A percentile compares a stretch with the other conserved stretches of the same genome.
Conservation (phyloP, 1,140 invertebrate species). For the Diuraphis noxia region DNA sequence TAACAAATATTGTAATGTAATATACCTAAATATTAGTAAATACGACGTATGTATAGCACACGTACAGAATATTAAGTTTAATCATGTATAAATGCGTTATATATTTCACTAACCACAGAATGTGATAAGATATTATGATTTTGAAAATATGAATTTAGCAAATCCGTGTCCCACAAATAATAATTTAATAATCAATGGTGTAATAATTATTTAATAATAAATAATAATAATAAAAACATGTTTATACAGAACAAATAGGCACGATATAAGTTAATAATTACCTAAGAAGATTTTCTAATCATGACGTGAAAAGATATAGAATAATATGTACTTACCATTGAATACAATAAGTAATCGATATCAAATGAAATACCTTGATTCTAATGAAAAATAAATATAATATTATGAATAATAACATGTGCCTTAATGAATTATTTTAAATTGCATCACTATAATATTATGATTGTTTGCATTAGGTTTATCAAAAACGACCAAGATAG, state of each 20-base stretch:
- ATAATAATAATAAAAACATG: too few relatives aligned
- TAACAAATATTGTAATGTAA: neutral
- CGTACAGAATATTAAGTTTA: neutral
- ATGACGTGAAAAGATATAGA: too few relatives aligned
- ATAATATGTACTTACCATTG: neutral
- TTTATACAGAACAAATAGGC: neutral
- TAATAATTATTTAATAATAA: neutral
- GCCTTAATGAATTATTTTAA: neutral
- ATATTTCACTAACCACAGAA: neutral
- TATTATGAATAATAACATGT: neutral
- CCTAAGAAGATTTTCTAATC: too few relatives aligned
- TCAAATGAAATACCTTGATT: neutral
- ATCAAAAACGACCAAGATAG: neutral
- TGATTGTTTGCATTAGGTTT: neutral
- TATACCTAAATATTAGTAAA: neutral
- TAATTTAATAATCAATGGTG: neutral
- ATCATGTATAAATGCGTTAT: neutral
- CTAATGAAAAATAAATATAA: neutral
- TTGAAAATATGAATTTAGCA: neutral
- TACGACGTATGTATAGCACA: too few relatives aligned
- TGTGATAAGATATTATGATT: neutral
- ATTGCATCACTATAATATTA: neutral
- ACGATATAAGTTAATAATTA: neutral
- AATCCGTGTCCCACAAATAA: neutral
- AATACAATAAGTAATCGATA: neutral